phyloP scores from a whole-genome alignment of 2,888 invertebrate species.

The Cheilosia grossa region DNA sequence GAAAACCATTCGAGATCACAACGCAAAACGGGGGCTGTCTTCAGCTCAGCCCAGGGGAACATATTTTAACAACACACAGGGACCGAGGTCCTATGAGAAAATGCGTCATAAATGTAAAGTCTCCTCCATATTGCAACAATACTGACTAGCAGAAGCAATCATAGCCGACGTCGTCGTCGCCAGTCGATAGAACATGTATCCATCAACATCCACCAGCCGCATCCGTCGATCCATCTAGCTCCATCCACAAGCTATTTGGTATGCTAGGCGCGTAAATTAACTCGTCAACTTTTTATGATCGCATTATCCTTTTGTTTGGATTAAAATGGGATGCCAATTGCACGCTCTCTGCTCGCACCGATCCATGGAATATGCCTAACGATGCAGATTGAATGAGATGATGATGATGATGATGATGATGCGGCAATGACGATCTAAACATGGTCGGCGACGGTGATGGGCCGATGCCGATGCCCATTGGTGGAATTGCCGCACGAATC shows the following conservation, averaged over 20 bases:
- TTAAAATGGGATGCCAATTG: constrained; percentile 74
- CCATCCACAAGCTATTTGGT: constrained; percentile 75
- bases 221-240: constrained; percentile 23
- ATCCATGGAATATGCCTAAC: constrained; percentile 55
- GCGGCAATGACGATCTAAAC: constrained; percentile 29
- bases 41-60: constrained; percentile 57
- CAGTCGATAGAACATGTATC: constrained; percentile 15
- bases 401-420: constrained; percentile 39
- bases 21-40: constrained; percentile 41
- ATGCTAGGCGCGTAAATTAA: constrained; percentile 78
- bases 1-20: constrained; percentile 9
- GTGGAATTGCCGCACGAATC: constrained; percentile 56
- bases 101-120: constrained; percentile 73
- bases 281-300: constrained; percentile 78
- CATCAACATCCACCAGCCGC: constrained; percentile 32
- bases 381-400: constrained; percentile 62
- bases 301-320: constrained; percentile 75
- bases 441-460: constrained; percentile 24
- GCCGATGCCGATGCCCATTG: constrained; percentile 35
- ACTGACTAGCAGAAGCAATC: constrained; percentile 55
- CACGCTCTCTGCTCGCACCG: constrained; percentile 33
- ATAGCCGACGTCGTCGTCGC: constrained; percentile 19
- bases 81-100: constrained; percentile 68
- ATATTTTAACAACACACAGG: constrained; percentile 39
- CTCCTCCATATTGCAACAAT: constrained; percentile 28